Conservation (phyloP, 2,797 vertebrate species). For the Notolepis coatsorum region DNA sequence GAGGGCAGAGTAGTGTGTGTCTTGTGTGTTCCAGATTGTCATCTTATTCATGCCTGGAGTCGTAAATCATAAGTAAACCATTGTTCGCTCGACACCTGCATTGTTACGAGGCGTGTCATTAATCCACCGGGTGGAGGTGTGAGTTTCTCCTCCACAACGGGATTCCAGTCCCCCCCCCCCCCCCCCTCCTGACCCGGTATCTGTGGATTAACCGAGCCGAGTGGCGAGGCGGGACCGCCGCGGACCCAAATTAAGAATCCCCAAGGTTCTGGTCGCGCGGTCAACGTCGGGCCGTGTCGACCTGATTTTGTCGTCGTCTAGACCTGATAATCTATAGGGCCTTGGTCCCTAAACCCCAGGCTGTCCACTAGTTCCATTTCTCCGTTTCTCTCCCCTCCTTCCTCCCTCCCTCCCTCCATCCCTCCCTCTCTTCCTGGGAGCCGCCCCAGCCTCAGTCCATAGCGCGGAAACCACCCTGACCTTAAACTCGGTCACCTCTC, state of each 20-base stretch:
- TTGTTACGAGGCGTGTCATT: constrained; percentile 64
- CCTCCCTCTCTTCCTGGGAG: not conserved
- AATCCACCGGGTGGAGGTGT: constrained; percentile 53
- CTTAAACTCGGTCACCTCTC: no score
- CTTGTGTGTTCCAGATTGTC: constrained; percentile 62
- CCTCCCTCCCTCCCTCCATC: constrained; percentile 25
- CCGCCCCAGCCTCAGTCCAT: not conserved
- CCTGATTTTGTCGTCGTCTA: no score
- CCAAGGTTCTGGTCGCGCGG: no score
- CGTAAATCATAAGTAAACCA: no score
- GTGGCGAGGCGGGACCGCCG: no score
- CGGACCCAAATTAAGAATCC: no score
- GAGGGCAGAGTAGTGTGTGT: constrained; percentile 66
- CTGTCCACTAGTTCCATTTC: constrained; percentile 41
- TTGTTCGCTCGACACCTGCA: constrained; percentile 59
- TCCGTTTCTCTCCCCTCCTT: not conserved
- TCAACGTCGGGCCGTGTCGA: no score
- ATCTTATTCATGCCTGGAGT: constrained; percentile 57
- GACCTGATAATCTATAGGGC: no score
- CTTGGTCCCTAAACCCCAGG: constrained; percentile 15
- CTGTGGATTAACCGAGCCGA: no score
- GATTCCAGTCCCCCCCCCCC: no score
- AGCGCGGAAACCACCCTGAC: no score
- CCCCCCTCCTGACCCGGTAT: no score
- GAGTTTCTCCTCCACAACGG: constrained; percentile 51